These are phyloP conservation scores for Scaptomyza caliginosa DNA, from an alignment of 2,888 invertebrate species.

Conservation along the genomic window DNA sequence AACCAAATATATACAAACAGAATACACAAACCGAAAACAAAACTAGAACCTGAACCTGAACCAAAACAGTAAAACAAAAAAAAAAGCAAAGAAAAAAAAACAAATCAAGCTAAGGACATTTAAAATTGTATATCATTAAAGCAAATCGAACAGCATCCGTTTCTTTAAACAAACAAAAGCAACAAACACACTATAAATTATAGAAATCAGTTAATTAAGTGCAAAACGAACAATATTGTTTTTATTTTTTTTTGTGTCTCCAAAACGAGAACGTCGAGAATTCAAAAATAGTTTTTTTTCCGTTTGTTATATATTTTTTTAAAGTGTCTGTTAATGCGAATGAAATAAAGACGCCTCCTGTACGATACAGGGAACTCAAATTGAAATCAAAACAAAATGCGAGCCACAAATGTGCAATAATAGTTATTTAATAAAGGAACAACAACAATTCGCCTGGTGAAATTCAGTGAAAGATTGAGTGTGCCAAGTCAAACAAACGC, in stretches of 20 bases:
- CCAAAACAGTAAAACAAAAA: not conserved
- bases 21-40: not conserved
- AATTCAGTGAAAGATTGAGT: conserved; percentile 22
- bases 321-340: conserved; percentile 20
- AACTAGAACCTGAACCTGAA: conserved; percentile 10
- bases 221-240: conserved; percentile 17
- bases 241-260: conserved; percentile 8
- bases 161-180: conserved; percentile 5
- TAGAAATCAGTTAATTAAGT: not conserved
- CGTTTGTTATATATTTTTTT: conserved; percentile 32
- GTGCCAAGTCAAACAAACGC: conserved; percentile 8
- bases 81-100: too few species aligned
- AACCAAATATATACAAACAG: conserved; percentile 16
- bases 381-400: not conserved
- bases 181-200: too few species aligned
- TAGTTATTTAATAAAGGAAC: not conserved
- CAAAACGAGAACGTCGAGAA: not conserved
- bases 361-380: conserved; percentile 10
- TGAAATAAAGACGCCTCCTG: not conserved
- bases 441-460: conserved; percentile 6
- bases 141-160: not conserved
- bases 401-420: conserved; percentile 39
- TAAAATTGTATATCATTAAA: not conserved
- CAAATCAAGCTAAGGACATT: conserved; percentile 13
- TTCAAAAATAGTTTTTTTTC: conserved; percentile 28